Percentiles rank a stretch among this genome's conserved stretches.
Evolutionary conservation across 2,888 invertebrate species (phyloP).

Genomic region (Papilio elwesi): DNA sequence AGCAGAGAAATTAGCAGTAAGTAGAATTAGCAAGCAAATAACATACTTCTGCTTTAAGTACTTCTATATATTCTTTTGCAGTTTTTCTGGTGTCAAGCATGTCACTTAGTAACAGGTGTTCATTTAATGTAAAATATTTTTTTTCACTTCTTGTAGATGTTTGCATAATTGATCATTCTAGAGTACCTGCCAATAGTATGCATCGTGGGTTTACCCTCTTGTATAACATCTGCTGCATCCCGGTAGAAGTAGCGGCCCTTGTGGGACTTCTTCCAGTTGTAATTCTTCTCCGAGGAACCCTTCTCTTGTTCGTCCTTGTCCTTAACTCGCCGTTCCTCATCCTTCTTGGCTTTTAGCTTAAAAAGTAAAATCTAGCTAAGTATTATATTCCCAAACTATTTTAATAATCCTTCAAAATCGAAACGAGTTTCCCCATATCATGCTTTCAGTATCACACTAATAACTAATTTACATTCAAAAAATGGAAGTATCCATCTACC

Average conservation of each 20-base stretch:
- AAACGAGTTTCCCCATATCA: neutral
- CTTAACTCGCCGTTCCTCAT: slow-evolving; percentile 75
- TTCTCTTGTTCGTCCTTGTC: slow-evolving; percentile 82
- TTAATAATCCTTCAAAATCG: neutral
- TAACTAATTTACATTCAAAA: too few relatives aligned
- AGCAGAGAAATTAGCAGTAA: too few relatives aligned
- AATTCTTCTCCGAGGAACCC: slow-evolving; percentile 77
- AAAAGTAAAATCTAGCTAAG: slow-evolving; percentile 33
- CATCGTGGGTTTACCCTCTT: slow-evolving; percentile 89
- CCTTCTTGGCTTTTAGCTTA: slow-evolving; percentile 75
- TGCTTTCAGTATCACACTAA: too few relatives aligned
- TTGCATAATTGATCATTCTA: slow-evolving; percentile 20
- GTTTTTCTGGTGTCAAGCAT: too few relatives aligned
- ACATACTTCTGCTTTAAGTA: too few relatives aligned
- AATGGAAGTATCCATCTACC: too few relatives aligned
- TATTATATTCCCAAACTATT: slow-evolving; percentile 14
- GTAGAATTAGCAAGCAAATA: too few relatives aligned
- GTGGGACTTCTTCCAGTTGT: slow-evolving; percentile 89
- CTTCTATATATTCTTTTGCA: too few relatives aligned
- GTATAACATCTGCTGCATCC: slow-evolving; percentile 94
- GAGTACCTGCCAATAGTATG: slow-evolving; percentile 76
- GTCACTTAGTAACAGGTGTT: too few relatives aligned
- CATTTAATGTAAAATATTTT: too few relatives aligned
- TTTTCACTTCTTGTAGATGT: too few relatives aligned
- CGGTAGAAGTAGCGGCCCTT: slow-evolving; percentile 92